Base-by-base conservation (phyloP, 2,888 invertebrate genomes). In the Melolontha melolontha region DNA sequence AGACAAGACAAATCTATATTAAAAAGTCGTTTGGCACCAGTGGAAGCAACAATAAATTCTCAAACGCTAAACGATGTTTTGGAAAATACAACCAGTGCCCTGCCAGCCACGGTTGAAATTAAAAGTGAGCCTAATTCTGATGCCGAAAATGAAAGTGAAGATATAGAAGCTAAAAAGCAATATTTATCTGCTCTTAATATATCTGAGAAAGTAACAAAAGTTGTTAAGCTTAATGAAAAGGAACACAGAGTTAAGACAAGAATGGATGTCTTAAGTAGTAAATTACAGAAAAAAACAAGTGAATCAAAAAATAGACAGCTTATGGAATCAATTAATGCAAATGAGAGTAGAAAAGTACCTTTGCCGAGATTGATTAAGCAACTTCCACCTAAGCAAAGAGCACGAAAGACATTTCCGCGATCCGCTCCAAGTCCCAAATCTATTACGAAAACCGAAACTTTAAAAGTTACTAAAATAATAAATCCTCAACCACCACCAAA, bases 161-260 rank as follows among this genome's bases (percentile, higher is more conserved):
- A 79, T 55, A 75, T 78, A 71, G 79, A 80, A 68, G 75, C 76
- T 12, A 80, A 80, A 72, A 75, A 77, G 52, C 76, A 79, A 62
- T 81, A 80, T 68, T 68, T 82, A 44, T 81, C 81, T 0, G 81
- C 82, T 0, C 73, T 82, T 63, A 81, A 82, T 70, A 82, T 81
- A 62, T 78, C 78, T 0, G 81, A 81, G 70, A 81, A 77, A 70
- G 66, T 74, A 11, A 70, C 71, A 14, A n/a, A 42, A 16, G 40
- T 11, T n/a, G 72, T 75, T 49, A 75, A 74, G 7, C 71, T 70
- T 7, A 73, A 68, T 42, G 74, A 75, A 63, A 73, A 77, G 12
- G 57, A 44, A 47, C 79, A 79, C 10, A 70, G 79, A 27, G 78
- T 80, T 2, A 80, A 81, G 75, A 57, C 57, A 12, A 42, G 57